phyloP scores from a whole-genome alignment of 2,888 invertebrate species.

The Morpho helenor region DNA sequence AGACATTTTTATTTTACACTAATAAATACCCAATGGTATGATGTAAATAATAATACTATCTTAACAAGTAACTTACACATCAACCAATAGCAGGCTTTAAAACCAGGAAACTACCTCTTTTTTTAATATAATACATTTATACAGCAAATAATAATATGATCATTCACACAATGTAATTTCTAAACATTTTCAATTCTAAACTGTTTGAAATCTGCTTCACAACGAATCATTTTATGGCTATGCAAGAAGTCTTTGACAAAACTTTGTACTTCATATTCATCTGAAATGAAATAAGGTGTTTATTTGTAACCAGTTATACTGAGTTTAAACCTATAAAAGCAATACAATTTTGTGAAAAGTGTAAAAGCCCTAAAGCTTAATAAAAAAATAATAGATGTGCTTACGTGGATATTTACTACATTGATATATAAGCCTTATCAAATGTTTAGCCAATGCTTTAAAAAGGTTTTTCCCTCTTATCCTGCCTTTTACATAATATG shows the following conservation, averaged over 20 bases:
- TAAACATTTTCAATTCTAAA: conserved; percentile 54
- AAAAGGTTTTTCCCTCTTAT: conserved; percentile 80
- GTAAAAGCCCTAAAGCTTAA: neutral
- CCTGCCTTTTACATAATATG: conserved; percentile 79
- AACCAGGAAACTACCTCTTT: too few relatives aligned
- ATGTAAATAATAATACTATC: too few relatives aligned
- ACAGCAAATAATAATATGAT: too few relatives aligned
- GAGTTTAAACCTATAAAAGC: too few relatives aligned
- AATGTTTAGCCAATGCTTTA: conserved; percentile 79
- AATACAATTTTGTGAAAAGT: too few relatives aligned
- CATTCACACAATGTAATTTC: neutral
- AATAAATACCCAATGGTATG: too few relatives aligned
- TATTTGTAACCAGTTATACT: too few relatives aligned
- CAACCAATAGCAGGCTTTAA: too few relatives aligned
- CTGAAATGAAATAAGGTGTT: conserved; percentile 53
- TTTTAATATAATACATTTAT: too few relatives aligned
- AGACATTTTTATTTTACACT: too few relatives aligned
- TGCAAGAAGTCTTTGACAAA: conserved; percentile 74
- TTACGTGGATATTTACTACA: conserved; percentile 78
- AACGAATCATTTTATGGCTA: conserved; percentile 69
- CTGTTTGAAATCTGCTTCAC: conserved; percentile 71
- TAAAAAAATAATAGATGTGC: conserved; percentile 26
- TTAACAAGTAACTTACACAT: too few relatives aligned
- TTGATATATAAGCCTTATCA: conserved; percentile 78
- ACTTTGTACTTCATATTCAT: conserved; percentile 70